These are phyloP conservation scores for Motacilla alba DNA, from an alignment of 2,113 vertebrate species.

Conservation along the genomic window DNA sequence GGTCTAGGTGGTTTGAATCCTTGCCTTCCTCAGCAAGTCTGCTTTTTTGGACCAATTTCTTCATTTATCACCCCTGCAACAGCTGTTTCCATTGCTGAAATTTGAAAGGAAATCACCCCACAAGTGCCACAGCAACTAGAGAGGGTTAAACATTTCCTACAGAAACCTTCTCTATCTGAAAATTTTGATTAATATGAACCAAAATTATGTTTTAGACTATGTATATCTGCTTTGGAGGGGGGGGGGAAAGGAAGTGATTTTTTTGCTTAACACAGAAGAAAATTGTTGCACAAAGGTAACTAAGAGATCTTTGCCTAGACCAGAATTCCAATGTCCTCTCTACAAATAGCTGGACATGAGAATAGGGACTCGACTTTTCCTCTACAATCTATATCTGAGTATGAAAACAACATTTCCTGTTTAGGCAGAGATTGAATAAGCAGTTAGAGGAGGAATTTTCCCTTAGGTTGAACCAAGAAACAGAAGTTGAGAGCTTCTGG, in stretches of 20 bases:
- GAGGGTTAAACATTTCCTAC: background rate
- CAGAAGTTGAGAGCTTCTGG: background rate
- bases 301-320: background rate
- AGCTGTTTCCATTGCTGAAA: background rate
- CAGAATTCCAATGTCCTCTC: background rate
- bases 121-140: background rate
- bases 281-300: background rate
- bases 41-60: background rate
- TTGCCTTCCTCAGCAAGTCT: background rate
- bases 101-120: background rate
- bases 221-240: background rate
- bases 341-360: background rate
- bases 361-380: background rate
- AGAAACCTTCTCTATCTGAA: background rate
- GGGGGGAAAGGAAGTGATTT: rapidly evolving
- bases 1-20: background rate
- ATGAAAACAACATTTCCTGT: background rate
- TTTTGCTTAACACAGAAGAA: background rate
- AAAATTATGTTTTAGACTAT: background rate
- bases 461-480: background rate
- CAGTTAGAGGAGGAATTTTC: background rate
- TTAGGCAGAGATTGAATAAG: background rate
- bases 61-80: background rate
- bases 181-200: background rate
- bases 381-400: background rate